Conservation (phyloP, 92 coral and sea anemone species). For the Isaurus tuberculatus region DNA sequence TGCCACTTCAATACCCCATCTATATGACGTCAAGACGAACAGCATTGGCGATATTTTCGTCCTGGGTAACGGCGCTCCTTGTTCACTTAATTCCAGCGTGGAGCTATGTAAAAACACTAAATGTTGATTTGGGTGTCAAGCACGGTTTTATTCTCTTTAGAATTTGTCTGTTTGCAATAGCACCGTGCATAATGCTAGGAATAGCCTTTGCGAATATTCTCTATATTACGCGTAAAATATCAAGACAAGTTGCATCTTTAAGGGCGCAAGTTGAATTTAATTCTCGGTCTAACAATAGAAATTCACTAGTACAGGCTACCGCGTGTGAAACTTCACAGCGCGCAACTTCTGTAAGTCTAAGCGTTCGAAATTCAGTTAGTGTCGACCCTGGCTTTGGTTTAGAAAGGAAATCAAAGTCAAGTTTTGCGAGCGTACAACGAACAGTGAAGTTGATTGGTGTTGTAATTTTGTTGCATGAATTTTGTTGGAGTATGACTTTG, state of each 20-base stretch:
- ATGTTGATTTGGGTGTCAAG: not conserved
- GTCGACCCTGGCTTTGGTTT: not conserved
- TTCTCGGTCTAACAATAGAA: not conserved
- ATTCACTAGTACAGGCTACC: not conserved
- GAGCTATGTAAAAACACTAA: constrained; percentile 1
- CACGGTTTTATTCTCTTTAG: constrained; percentile 7
- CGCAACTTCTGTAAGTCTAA: not conserved
- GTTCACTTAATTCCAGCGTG: constrained; percentile 26
- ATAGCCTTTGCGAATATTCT: constrained; percentile 15
- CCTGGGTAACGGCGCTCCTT: constrained; percentile 21
- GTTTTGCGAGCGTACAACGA: constrained; percentile 13
- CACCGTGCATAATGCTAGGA: constrained; percentile 29
- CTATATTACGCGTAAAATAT: constrained; percentile 15
- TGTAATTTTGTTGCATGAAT: constrained; percentile 19
- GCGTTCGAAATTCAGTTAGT: not conserved
- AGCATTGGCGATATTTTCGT: not conserved
- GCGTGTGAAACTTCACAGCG: not conserved
- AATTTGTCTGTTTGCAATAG: constrained; percentile 27
- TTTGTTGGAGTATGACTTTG: constrained; percentile 30
- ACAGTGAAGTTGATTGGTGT: constrained; percentile 30
- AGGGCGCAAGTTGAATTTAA: constrained; percentile 35
- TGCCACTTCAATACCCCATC: constrained; percentile 12
- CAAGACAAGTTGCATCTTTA: constrained; percentile 17
- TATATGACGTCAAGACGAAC: constrained; percentile 15
- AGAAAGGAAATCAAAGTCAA: not conserved